Evolutionary conservation across 2,797 vertebrate genomes (phyloP).

Genomic region (Argyrosomus regius): DNA sequence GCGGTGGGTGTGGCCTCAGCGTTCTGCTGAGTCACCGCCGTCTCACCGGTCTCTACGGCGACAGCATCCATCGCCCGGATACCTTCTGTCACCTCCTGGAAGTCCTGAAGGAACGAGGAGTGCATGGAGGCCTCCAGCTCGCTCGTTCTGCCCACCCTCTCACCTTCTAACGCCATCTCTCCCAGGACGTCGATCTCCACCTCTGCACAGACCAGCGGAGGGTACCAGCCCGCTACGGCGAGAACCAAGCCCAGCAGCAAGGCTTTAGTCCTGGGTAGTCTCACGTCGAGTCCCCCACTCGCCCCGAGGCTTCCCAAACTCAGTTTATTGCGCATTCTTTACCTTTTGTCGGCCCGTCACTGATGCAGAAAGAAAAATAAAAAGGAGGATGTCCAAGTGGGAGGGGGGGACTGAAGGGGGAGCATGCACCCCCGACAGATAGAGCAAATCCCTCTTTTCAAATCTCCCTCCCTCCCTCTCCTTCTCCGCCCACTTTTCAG

Average conservation of each 20-base stretch:
- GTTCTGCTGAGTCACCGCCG: conserved; percentile 53
- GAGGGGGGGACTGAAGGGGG: conserved; percentile 51
- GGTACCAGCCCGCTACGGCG: conserved; percentile 82
- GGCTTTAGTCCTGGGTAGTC: conserved; percentile 88
- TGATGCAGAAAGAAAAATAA: conserved; percentile 51
- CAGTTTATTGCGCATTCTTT: conserved; percentile 74
- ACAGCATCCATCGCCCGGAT: conserved; percentile 18
- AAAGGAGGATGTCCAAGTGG: conserved; percentile 70
- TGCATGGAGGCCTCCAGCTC: conserved; percentile 97
- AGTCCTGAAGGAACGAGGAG: conserved; percentile 87
- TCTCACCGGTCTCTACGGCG: background rate
- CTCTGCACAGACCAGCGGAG: conserved; percentile 80
- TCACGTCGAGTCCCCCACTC: conserved; percentile 49
- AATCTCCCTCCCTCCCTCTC: conserved; percentile 29
- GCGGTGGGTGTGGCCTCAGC: conserved; percentile 65
- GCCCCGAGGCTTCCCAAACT: conserved; percentile 63
- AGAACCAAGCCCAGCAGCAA: conserved; percentile 83
- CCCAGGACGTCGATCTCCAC: conserved; percentile 81
- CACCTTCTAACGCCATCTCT: conserved; percentile 74
- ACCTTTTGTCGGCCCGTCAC: conserved; percentile 59
- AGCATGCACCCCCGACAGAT: conserved; percentile 77
- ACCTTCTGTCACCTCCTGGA: conserved; percentile 80
- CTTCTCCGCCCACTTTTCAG: conserved; percentile 34
- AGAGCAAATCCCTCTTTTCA: conserved; percentile 68
- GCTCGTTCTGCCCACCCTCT: conserved; percentile 32